Base-by-base conservation (phyloP, 2,888 invertebrate species). In the Acronicta psi region DNA sequence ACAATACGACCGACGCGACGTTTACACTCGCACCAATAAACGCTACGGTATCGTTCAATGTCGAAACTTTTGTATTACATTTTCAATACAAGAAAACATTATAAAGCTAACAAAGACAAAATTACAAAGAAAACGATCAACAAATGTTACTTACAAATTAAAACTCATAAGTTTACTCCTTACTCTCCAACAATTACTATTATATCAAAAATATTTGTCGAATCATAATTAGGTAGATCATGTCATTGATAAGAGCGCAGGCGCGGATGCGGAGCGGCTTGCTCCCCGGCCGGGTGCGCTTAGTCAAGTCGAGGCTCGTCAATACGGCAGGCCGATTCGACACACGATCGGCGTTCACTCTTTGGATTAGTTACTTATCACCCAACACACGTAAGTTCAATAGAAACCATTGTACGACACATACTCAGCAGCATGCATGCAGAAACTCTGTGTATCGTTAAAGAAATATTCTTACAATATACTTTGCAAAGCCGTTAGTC, bases 121-220 rank as follows among this genome's bases (percentile, higher is more conserved):
- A 91, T 88, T 91, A 92, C 88, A 89, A 92, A 91, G 89, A 92
- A 92, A 93, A 92, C 91, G 88, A 91, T 91, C 91, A 93, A 92
- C 92, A 92, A 91, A 91, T 90, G 89, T 89, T 90, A 91, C 92
- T 92, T 93, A 94, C 87, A 91, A 92, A 93, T 93, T 88, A 91
- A 91, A 91, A 89, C 85, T 89, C 89, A 86, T 90, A 89, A 88
- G 87, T 89, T 90, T 88, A 86, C 83, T 87, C 83, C 89, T 88
- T 88, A 89, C 84, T 87, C 82, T 86, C 89, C 91, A 92, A 91
- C 91, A 90, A 91, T 89, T 89, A 89, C 90, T 88, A 88, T 85
- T 86, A 86, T 89, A 91, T 91, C 90, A 90, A 92, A 90, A 90
- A 89, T 87, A 89, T 87, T 87, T 83, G 86, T 84, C 77, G 67